Base-by-base conservation (phyloP, 2,797 vertebrate species). In the Darevskia nairensis region DNA sequence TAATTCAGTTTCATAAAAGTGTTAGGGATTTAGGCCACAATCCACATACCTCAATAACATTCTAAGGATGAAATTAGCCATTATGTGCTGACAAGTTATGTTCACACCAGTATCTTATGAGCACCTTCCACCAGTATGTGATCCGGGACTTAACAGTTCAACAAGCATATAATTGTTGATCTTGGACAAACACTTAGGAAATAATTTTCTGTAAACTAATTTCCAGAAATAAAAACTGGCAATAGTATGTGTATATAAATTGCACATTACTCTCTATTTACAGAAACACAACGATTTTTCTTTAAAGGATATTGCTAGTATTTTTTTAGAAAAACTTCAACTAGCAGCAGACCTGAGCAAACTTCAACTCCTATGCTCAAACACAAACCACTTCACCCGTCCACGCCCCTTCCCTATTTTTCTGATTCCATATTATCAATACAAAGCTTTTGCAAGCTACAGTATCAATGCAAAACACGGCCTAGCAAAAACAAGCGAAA, bases 181-280 rank as follows among this genome's bases (percentile, higher is more conserved):
- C 41, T 69, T 55, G 44, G 91, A 77, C n/a, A 84, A 15, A 29
- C 93, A 85, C 29, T 50, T 50, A 15, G 15, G 15, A 72, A 55
- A 39, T 1, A 84, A 1, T 75, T 87, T 92, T 25, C 66, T 46
- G 89, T 32, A 86, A 82, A 91, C 44, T 64, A 59, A 84, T 32
- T 89, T 3, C 9, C 5, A 82, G 82, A 92, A 90, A 82, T 15
- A 8, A 89, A 78, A 78, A 88, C 80, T 74, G 77, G 21, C 59
- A 90, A 86, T 66, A 15, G 64, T 19, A 32, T 77, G 3, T 9
- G 13, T 8, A 5, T 10, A 5, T 41, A 46, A 80, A 35, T 23
- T 35, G 29, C 66, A 77, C 44, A 86, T 90, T 92, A 90, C 11
- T 46, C 72, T 68, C 21, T 23, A 61, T 68, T 90, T 29, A 85